Evolutionary conservation across 2,797 vertebrate genomes (phyloP), one percentile per base, ranked within the genome.

Genomic region (Glossophaga mutica): DNA sequence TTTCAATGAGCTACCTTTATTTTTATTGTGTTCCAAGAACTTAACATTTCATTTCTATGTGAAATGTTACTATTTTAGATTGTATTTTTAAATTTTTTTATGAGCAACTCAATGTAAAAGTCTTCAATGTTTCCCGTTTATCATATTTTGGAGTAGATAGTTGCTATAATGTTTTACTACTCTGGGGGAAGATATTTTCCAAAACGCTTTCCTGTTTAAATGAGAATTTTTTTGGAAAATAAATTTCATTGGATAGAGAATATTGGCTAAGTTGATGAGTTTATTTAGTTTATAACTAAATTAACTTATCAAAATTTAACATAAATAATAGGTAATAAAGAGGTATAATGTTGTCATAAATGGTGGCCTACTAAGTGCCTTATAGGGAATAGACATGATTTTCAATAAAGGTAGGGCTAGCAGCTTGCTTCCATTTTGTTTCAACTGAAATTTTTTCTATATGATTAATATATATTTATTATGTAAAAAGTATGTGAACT

Each of bases 371-470:
- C 39, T 70, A 39, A 15, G 18, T 62, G 22, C 9, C 76, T 95
- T 73, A 91, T 3, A 42, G 84, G 16, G 94, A 97, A 93, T 5
- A 96, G 46, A 59, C n/a, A 94, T 74, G 74, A 77, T 86, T 96
- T 90, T 79, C 26, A 95, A 29, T 94, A 71, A 96, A 88, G 67
- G 82, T n/a, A n/a, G 22, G 12, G 92, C 81, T 78, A 93, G 59
- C n/a, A 85, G 89, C 73, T 96, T 84, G 90, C 52, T 29, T 95
- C 87, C 32, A 68, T 55, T 92, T 57, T 74, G 1, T 90, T 73
- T 34, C 70, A 65, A 62, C 32, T 77, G 88, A 94, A 90, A 85
- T 59, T 70, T 94, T 21, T 74, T 95, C 21, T 94, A 57, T 90
- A 74, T 48, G 81, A 93, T 59, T 88, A 37, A 59, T 57, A 96